Evolutionary conservation across 2,113 vertebrate genomes (phyloP).

Genomic region (Hylia prasina): DNA sequence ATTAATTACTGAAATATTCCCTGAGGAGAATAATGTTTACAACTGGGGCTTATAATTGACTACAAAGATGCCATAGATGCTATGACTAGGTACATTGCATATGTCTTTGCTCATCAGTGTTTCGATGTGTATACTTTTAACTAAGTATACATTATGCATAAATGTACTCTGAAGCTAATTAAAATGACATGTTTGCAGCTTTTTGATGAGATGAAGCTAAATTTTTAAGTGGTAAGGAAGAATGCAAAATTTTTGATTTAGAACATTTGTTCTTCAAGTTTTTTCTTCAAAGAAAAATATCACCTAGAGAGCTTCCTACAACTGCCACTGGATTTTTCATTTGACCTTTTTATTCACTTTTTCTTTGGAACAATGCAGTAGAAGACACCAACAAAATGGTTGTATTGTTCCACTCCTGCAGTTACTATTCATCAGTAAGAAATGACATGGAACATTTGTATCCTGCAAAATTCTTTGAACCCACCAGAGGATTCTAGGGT

Average conservation of each 20-base stretch:
- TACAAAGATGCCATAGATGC: neutral
- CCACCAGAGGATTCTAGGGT: neutral
- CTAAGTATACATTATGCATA: neutral
- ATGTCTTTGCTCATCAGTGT: neutral
- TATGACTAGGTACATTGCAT: neutral
- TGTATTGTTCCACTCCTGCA: neutral
- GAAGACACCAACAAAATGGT: neutral
- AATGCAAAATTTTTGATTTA: neutral
- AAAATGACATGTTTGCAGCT: neutral
- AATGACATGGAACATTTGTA: neutral
- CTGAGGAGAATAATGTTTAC: neutral
- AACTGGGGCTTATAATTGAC: neutral
- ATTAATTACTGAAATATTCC: slow-evolving; percentile 21
- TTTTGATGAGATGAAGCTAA: neutral
- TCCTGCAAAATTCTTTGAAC: neutral
- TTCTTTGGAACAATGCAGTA: neutral
- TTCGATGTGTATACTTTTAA: neutral
- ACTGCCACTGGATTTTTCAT: neutral
- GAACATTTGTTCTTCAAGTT: neutral
- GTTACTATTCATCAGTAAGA: neutral
- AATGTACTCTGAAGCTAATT: neutral
- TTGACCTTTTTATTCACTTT: neutral
- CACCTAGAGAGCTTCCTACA: neutral
- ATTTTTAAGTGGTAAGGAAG: neutral
- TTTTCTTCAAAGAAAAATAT: neutral